These are phyloP conservation scores for Anoplopoma fimbria DNA, from an alignment of 2,113 vertebrate genomes.

Conservation along the genomic window DNA sequence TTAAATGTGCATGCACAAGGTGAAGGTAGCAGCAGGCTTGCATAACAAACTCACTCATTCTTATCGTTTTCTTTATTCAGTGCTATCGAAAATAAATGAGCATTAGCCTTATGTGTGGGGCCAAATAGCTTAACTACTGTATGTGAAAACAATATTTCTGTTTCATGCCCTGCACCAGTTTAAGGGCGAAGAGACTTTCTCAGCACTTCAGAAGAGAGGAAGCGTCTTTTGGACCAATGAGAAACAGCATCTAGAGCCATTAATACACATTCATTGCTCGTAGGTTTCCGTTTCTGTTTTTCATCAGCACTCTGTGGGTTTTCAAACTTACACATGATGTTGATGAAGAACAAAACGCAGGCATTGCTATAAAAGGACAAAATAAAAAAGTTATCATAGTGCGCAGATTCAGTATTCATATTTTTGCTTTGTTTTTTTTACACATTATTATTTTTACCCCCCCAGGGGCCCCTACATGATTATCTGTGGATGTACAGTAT, in stretches of 20 bases:
- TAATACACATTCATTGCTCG: neutral
- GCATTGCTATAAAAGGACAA: neutral
- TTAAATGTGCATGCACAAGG: slow-evolving; percentile 13
- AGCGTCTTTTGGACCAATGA: neutral
- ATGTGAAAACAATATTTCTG: neutral
- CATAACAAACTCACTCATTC: slow-evolving; percentile 11
- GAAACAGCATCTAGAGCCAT: neutral
- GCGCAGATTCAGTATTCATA: neutral
- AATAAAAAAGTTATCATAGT: neutral
- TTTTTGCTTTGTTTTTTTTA: neutral
- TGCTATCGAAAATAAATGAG: slow-evolving; percentile 4
- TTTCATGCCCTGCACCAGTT: neutral
- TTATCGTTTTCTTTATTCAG: neutral
- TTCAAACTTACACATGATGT: slow-evolving; percentile 3
- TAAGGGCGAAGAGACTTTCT: neutral
- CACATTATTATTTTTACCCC: neutral
- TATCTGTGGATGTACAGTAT: neutral
- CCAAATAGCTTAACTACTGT: neutral
- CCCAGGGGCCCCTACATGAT: slow-evolving; percentile 3
- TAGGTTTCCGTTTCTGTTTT: neutral
- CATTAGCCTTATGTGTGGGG: neutral
- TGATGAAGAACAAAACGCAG: neutral
- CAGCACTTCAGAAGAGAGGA: neutral
- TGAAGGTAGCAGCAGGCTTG: slow-evolving; percentile 22
- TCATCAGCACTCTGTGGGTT: neutral